Base-by-base conservation (phyloP, 1,140 invertebrate species). In the Periplaneta americana region DNA sequence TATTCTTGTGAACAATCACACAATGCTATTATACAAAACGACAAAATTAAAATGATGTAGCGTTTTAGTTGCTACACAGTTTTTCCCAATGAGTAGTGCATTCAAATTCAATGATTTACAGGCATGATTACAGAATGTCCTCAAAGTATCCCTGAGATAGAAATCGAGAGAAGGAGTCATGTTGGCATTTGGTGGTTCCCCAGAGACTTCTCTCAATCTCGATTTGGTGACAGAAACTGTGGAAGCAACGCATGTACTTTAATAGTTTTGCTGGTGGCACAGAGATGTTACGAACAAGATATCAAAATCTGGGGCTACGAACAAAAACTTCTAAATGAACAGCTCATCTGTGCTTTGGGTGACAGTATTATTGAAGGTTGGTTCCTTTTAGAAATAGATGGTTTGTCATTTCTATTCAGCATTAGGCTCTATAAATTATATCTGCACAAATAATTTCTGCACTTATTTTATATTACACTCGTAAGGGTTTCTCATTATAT, bases 261-360 rank as follows among this genome's bases (percentile, higher is more conserved):
- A 34, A 78, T 78, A 13, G 77, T 34, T 32, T 33, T 78, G 11
- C 33, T 78, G 36, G 33, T 78, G 34, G 77, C 77, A 1, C 77
- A 78, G 28, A 34, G 77, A 78, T 78, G 77, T 39, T 78, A 78
- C 33, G 22, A 78, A 78, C 77, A 78, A 39, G 36, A 78, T 28
- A 78, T 78, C 34, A 78, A 78, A 34, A 78, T 78, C 22, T 35
- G 77, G 22, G 35, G 22, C 8, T 34, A 31, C 15, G 34, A n/a
- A n/a, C n/a, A 78, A 28, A 28, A 34, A 22, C 34, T 28, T 15
- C 32, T 35, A 18, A 39, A 33, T 33, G 35, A 78, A 78, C 22
- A 22, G 11, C 22, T 33, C 10, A 34, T 78, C 13, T 34, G 35
- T 78, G 77, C 77, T 17, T 78, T 78, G 77, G 77, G 31, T 15